Evolutionary conservation across 2,888 invertebrate species (phyloP).

Genomic region (Drosophila pseudotalamancana): DNA sequence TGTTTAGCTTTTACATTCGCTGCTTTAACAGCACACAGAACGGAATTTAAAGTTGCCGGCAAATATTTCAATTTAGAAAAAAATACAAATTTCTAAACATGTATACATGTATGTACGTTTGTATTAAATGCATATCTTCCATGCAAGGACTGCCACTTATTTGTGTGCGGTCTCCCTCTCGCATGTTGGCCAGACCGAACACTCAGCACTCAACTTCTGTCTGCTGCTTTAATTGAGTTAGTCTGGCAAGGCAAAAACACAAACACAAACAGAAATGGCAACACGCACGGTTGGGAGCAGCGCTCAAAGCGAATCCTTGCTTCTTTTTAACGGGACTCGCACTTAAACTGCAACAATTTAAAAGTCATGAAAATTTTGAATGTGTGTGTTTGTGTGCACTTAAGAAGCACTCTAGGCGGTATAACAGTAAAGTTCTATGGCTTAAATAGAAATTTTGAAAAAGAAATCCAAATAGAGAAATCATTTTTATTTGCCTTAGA

Average conservation of each 20-base stretch:
- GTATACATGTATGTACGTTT: not conserved
- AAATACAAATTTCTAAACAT: constrained; percentile 17
- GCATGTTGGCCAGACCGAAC: constrained; percentile 44
- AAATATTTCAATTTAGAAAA: constrained; percentile 41
- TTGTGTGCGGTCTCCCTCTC: constrained; percentile 12
- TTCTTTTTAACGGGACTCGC: constrained; percentile 3
- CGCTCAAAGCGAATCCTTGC: constrained; percentile 20
- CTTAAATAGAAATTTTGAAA: too few relatives aligned
- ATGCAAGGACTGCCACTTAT: constrained; percentile 43
- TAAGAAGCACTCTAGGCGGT: too few relatives aligned
- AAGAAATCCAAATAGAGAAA: too few relatives aligned
- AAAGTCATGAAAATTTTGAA: constrained; percentile 7
- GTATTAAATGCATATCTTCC: constrained; percentile 21
- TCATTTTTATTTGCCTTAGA: too few relatives aligned
- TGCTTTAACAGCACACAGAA: constrained; percentile 34
- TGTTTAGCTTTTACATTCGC: constrained; percentile 36
- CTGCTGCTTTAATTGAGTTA: constrained; percentile 76
- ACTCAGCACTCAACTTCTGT: constrained; percentile 68
- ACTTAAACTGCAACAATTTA: constrained; percentile 31
- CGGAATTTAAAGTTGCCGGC: constrained; percentile 34
- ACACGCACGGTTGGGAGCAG: constrained; percentile 37
- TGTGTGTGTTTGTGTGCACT: too few relatives aligned
- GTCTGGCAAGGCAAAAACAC: constrained; percentile 61
- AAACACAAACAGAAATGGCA: constrained; percentile 24
- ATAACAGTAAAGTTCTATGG: too few relatives aligned